Percentiles rank a stretch among this genome's conserved stretches.
Conservation (phyloP, 1,140 invertebrate species). For the Dufourea novaeangliae region DNA sequence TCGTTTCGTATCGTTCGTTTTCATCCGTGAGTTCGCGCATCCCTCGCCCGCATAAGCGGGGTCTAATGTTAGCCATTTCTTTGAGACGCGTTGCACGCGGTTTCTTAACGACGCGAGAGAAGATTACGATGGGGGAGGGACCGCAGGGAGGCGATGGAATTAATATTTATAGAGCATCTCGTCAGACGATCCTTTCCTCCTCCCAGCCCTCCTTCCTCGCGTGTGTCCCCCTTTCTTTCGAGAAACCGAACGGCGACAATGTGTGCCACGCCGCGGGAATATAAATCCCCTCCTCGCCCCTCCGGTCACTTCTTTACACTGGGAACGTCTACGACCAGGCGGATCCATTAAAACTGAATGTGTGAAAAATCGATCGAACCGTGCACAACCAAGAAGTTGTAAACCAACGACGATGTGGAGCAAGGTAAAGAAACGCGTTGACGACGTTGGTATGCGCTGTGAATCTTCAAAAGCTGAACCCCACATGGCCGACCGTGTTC, state of each 20-base stretch:
- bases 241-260: conserved; percentile 37
- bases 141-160: conserved; percentile 12
- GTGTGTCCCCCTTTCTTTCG: conserved; percentile 25
- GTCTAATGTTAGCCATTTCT: conserved; percentile 40
- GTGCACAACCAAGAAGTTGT: background rate
- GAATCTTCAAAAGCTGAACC: conserved; percentile 16
- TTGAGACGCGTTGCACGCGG: conserved; percentile 46
- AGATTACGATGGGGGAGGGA: conserved; percentile 26
- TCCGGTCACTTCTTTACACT: conserved; percentile 32
- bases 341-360: conserved; percentile 50
- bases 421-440: conserved; percentile 12
- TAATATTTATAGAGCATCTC: conserved; percentile 55
- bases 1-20: conserved; percentile 4
- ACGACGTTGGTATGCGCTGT: background rate
- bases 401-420: background rate
- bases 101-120: conserved; percentile 36
- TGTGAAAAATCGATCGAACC: conserved; percentile 47
- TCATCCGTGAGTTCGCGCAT: background rate
- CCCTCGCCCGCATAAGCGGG: conserved; percentile 23
- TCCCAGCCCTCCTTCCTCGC: too few relatives aligned
- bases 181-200: conserved; percentile 9
- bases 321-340: background rate
- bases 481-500: background rate
- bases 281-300: too few relatives aligned
- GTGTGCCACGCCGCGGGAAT: conserved; percentile 37